Percentiles rank a stretch among this genome's conserved stretches.
Evolutionary conservation across 2,797 vertebrate genomes (phyloP).

Genomic region (Alosa sapidissima): DNA sequence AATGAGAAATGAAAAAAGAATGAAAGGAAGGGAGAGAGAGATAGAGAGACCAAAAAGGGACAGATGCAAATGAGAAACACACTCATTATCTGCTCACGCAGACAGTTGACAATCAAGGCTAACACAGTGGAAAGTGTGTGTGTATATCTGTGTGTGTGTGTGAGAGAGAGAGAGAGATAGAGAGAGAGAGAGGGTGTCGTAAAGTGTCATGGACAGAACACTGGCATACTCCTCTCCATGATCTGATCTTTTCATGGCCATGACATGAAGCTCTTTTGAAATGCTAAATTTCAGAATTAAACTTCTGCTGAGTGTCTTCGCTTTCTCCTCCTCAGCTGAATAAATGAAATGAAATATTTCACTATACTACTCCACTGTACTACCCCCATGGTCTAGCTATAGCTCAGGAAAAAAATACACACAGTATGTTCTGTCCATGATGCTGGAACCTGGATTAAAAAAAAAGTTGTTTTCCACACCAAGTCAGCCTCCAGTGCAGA

Average conservation of each 20-base stretch:
- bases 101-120: slow-evolving; percentile 40
- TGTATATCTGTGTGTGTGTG: not conserved
- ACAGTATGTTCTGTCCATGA: not conserved
- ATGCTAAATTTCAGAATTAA: slow-evolving; percentile 25
- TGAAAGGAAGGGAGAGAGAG: slow-evolving; percentile 36
- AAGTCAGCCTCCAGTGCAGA: not conserved
- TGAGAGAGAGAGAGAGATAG: not conserved
- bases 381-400: not conserved
- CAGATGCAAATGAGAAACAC: slow-evolving; percentile 37
- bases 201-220: not conserved
- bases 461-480: not conserved
- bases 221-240: not conserved
- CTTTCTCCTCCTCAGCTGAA: not conserved
- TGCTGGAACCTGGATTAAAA: not conserved
- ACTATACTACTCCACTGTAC: not conserved
- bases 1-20: slow-evolving; percentile 8
- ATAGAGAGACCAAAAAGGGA: slow-evolving; percentile 28
- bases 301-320: not conserved
- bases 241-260: not conserved
- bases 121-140: not conserved
- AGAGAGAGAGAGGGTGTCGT: not conserved
- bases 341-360: slow-evolving; percentile 1
- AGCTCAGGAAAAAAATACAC: no score
- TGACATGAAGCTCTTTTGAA: not conserved
- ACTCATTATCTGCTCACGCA: slow-evolving; percentile 50